Conservation (phyloP, 2,113 vertebrate species). For the Euleptes europaea region DNA sequence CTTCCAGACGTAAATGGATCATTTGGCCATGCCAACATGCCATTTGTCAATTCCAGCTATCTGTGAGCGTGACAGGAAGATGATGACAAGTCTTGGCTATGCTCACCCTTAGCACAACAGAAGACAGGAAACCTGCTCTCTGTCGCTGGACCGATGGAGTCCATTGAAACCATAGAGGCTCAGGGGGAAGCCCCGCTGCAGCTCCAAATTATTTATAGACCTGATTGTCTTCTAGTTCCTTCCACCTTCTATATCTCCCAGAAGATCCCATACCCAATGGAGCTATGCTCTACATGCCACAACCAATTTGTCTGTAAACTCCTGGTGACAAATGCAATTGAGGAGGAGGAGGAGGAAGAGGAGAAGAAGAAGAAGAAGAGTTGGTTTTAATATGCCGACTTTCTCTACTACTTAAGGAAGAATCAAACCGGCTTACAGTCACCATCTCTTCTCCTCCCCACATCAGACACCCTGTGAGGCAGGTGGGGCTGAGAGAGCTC, state of each 20-base stretch:
- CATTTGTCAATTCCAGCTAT: background rate
- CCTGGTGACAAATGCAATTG: background rate
- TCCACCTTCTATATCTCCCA: background rate
- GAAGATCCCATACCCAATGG: background rate
- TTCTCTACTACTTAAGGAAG: too few species aligned
- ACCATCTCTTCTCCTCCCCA: too few species aligned
- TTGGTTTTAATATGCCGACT: too few species aligned
- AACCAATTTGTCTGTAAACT: background rate
- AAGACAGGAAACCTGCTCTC: slow-evolving; percentile 10
- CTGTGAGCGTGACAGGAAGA: rapidly evolving
- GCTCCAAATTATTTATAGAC: background rate
- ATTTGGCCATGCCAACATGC: background rate
- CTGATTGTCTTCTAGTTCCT: slow-evolving; percentile 23
- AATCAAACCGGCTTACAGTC: too few species aligned
- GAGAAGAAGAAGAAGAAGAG: too few species aligned
- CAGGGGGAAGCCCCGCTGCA: slow-evolving; percentile 16
- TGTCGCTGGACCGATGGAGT: background rate
- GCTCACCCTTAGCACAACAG: rapidly evolving
- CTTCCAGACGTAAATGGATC: rapidly evolving
- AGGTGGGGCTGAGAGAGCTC: too few species aligned
- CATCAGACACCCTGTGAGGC: too few species aligned
- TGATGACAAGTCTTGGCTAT: background rate
- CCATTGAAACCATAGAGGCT: background rate
- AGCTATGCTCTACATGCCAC: background rate
- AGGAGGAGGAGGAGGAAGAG: too few species aligned